Evolutionary conservation across 1,140 invertebrate genomes (phyloP), one percentile per base, ranked within the genome.

Genomic region (Drosophila serrata): DNA sequence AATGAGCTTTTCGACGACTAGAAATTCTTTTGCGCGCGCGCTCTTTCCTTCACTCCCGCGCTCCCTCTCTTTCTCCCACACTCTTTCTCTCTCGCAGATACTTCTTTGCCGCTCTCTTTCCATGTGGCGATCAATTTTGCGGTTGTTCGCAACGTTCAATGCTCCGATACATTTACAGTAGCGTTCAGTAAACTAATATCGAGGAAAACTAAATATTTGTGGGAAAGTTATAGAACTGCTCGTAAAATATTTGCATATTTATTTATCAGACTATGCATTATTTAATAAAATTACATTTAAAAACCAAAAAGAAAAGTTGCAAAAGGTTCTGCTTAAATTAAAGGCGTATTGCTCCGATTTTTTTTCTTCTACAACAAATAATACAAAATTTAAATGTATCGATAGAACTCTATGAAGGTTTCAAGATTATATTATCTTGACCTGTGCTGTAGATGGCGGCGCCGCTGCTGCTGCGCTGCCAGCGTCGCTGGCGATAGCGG

Each of bases 91-190:
- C 29, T 12, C 61, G 6, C 33, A 3, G 19, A 8, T 27, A 31
- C 19, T 48, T 31, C 45, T 40, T 35, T 37, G 46, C 40, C 19
- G 43, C 60, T 61, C 51, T 43, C 70, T 35, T 46, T 64, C 33
- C 27, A 48, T 59, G 58, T 55, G 68, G 56, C 59, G 84, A 88
- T 87, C 84, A 72, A 82, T 70, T 70, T 81, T 80, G 62, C 73
- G 67, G 76, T 77, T 85, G 73, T 81, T 74, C 70, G 40, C 67
- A 87, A 77, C 79, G 80, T 81, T 88, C 77, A 87, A 84, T 84
- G 84, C 85, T 87, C 76, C 84, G 73, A 53, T 72, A 56, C 43
- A 9, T 35, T 45, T 45, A 73, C 43, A 59, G 33, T 7, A 2
- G 13, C 17, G 33, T 11, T 27, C 22, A 72, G 7, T 19, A 9